Evolutionary conservation across 2,113 vertebrate genomes (phyloP).

Genomic region (Gymnarchus niloticus): DNA sequence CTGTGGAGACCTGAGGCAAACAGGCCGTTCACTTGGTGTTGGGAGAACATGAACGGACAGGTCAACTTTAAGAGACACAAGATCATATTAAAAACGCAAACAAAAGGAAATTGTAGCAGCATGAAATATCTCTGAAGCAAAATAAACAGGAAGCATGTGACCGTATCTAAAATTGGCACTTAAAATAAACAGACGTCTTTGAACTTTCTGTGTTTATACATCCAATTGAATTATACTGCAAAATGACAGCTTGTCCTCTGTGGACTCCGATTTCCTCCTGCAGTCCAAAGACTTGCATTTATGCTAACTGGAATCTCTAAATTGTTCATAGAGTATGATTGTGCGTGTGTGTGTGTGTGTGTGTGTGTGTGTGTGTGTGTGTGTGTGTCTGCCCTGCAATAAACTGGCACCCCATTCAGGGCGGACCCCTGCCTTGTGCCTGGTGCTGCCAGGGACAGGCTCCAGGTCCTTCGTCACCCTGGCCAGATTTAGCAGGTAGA

Average conservation of each 20-base stretch:
- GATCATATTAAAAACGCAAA: not conserved
- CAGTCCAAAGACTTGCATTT: not conserved
- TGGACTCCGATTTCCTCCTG: not conserved
- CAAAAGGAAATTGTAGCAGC: not conserved
- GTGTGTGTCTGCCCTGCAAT: too few relatives aligned
- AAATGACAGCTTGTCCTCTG: not conserved
- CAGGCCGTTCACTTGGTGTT: not conserved
- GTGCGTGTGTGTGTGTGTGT: not conserved
- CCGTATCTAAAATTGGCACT: not conserved
- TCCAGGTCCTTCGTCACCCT: too few relatives aligned
- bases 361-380: too few relatives aligned
- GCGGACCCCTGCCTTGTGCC: too few relatives aligned
- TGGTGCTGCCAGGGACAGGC: too few relatives aligned
- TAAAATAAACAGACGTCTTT: slow-evolving; percentile 7
- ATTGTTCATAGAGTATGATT: too few relatives aligned
- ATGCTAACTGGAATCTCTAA: too few relatives aligned
- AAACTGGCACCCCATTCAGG: too few relatives aligned
- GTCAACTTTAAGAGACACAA: not conserved
- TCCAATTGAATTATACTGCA: slow-evolving; percentile 9
- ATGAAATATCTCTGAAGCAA: not conserved
- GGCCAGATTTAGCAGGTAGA: too few relatives aligned
- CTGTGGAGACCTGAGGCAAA: slow-evolving; percentile 69
- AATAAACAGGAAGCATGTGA: slow-evolving; percentile 1
- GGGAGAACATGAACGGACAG: not conserved
- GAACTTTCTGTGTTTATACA: not conserved